Evolutionary conservation across 2,113 vertebrate genomes (phyloP), one percentile per base, ranked within the genome.

Genomic region (Micromys minutus): DNA sequence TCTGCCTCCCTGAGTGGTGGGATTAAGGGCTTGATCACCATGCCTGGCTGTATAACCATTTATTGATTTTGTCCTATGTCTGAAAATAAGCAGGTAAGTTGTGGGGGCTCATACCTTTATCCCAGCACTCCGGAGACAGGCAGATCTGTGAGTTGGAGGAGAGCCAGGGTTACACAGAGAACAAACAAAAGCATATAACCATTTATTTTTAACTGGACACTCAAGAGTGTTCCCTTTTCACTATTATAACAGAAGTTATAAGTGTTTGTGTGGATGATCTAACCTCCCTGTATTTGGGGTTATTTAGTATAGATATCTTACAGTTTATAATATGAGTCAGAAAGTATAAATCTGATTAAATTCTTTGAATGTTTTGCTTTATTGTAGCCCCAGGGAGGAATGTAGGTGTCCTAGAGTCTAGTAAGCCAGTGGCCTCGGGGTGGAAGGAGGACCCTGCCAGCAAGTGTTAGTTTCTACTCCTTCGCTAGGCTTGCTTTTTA

Each of bases 261-360:
- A 88, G 5, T 84, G 39, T 83, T 52, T 84, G 10, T 88, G 17
- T 93, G 67, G 61, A 47, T 77, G 17, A 69, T 8, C 36, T 15
- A 19, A n/a, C 45, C 34, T 24, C 52, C 52, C 45, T 77, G 45
- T 52, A 39, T 21, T 39, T 61, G 39, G 36, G 15, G 36, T 81
- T 81, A 34, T 89, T 90, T 90, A 88, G 65, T 90, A 57, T 72
- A 79, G 52, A 34, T 95, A 87, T 67, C 47, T 52, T 63, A 77
- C 83, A 89, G 26, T 71, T 85, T 63, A 15, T 65, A 42, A 57
- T 91, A 80, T 90, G 59, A 57, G 74, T 94, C 85, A 92, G 45
- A 85, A 39, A 67, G 29, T 94, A 10, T 87, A 65, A 52, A 77
- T 94, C 55, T 36, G 17, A 39, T 87, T 26, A 72, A 50, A 55